Conservation (phyloP, 2,797 vertebrate species). For the Sebastolobus alascanus region DNA sequence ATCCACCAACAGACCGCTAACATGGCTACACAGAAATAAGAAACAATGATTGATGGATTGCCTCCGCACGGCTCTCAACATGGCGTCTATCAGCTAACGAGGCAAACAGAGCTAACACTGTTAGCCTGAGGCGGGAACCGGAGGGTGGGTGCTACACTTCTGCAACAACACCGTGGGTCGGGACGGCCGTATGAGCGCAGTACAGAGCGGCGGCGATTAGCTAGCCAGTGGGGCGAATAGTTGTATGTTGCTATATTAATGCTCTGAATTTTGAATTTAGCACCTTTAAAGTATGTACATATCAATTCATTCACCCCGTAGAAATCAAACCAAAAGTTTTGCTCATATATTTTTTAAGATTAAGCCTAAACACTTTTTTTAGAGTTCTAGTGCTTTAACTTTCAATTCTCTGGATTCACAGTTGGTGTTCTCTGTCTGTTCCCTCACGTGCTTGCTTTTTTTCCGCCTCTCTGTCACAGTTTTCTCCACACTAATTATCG, state of each 20-base stretch:
- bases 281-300: neutral
- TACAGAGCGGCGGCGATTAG: too few relatives aligned
- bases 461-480: neutral
- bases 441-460: slow-evolving; percentile 6
- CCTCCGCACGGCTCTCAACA: too few relatives aligned
- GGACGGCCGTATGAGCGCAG: too few relatives aligned
- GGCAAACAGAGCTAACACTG: too few relatives aligned
- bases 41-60: too few relatives aligned
- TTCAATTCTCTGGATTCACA: neutral
- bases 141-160: too few relatives aligned
- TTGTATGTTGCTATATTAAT: too few relatives aligned
- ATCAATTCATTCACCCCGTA: neutral
- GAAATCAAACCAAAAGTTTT: neutral
- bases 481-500: neutral
- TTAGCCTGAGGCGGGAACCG: too few relatives aligned
- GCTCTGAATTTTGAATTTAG: too few relatives aligned
- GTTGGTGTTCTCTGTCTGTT: neutral
- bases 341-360: neutral
- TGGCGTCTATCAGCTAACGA: too few relatives aligned
- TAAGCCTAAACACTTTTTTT: neutral
- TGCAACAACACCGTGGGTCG: too few relatives aligned
- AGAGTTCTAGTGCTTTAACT: neutral
- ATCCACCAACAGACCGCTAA: neutral
- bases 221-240: too few relatives aligned
- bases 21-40: neutral